A percentile compares a stretch with the other conserved stretches of the same genome.
phyloP scores from a whole-genome alignment of 2,113 vertebrate genomes.

The Axis porcinus region DNA sequence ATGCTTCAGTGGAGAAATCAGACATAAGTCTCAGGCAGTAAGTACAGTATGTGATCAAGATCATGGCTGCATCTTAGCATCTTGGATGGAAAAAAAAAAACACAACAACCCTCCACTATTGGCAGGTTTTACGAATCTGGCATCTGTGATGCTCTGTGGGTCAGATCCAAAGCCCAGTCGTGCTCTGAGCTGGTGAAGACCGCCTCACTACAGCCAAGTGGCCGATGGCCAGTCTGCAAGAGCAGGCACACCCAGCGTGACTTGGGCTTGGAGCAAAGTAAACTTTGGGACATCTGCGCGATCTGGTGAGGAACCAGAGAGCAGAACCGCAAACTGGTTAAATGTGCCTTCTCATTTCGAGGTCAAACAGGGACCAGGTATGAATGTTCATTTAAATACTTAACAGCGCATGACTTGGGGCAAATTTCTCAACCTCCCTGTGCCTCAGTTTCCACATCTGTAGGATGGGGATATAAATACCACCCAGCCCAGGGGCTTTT shows the following conservation, averaged over 20 bases:
- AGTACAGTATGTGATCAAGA: not conserved
- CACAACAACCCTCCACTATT: accelerated
- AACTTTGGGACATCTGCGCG: not conserved
- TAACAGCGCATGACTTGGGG: not conserved
- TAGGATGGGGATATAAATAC: not conserved
- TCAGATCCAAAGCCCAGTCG: not conserved
- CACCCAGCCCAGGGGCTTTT: not conserved
- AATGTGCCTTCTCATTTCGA: not conserved
- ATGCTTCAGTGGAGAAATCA: not conserved
- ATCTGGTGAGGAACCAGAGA: not conserved
- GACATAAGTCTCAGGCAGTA: not conserved
- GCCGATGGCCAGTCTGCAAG: not conserved
- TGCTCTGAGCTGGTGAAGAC: not conserved
- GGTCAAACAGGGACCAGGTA: not conserved
- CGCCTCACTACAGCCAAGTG: not conserved
- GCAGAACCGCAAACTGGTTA: accelerated
- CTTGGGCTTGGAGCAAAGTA: not conserved
- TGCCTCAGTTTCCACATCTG: not conserved
- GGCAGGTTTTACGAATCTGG: not conserved
- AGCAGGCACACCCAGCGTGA: not conserved
- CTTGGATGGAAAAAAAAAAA: not conserved
- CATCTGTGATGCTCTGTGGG: not conserved
- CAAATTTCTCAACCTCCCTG: not conserved
- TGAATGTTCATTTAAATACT: not conserved
- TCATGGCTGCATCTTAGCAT: not conserved